These are phyloP conservation scores for Platerodrilus igneus DNA, from an alignment of 2,888 invertebrate genomes.

Conservation along the genomic window DNA sequence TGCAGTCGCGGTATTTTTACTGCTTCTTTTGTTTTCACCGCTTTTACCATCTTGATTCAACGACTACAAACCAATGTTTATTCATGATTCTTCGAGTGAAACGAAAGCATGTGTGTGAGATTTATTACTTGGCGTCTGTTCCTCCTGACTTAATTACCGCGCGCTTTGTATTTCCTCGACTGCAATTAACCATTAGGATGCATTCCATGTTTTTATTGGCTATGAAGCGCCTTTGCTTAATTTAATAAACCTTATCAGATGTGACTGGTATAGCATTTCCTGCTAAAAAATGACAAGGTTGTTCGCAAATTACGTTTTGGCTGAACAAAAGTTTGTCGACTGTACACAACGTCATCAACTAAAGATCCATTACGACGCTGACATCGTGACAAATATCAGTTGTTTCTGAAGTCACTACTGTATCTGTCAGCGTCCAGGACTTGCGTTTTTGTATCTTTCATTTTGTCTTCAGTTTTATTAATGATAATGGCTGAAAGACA, in stretches of 20 bases:
- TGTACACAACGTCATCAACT: slow-evolving; percentile 12
- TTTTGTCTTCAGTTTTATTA: slow-evolving; percentile 30
- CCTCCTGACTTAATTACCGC: slow-evolving; percentile 12
- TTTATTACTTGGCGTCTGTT: slow-evolving; percentile 16
- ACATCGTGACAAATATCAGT: slow-evolving; percentile 36
- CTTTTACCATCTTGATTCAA: slow-evolving; percentile 6
- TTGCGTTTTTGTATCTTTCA: slow-evolving; percentile 27
- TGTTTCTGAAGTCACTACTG: slow-evolving; percentile 34
- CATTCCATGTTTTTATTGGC: slow-evolving; percentile 5
- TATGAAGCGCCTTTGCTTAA: too few relatives aligned
- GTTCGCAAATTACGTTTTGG: slow-evolving; percentile 11
- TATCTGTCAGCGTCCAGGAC: slow-evolving; percentile 31
- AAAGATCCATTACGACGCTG: slow-evolving; percentile 34
- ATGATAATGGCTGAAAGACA: too few relatives aligned
- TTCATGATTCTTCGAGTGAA: slow-evolving; percentile 16
- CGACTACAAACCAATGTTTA: slow-evolving; percentile 19
- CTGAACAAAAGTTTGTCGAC: slow-evolving; percentile 13
- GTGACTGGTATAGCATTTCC: not conserved
- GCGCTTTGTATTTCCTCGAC: slow-evolving; percentile 8
- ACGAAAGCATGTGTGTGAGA: slow-evolving; percentile 17
- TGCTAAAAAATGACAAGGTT: too few relatives aligned
- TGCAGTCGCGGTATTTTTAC: slow-evolving; percentile 13
- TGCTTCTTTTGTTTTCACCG: slow-evolving; percentile 10
- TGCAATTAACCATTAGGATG: slow-evolving; percentile 9
- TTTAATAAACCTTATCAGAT: not conserved